Evolutionary conservation across 2,797 vertebrate species (phyloP), one percentile per base, ranked within the genome.

Genomic region (Pelodytes ibericus): DNA sequence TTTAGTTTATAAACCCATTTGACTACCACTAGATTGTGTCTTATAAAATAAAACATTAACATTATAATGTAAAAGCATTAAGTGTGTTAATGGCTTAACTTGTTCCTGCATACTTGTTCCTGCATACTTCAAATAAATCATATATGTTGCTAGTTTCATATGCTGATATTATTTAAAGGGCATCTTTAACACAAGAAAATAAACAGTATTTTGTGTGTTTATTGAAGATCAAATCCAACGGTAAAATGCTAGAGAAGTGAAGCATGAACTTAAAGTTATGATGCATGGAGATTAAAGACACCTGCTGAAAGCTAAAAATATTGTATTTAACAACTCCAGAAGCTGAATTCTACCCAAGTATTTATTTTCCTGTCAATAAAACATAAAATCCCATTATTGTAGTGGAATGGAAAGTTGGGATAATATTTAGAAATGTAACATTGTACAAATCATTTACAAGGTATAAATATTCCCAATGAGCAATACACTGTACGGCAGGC

Each of bases 101-200:
- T n/a, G n/a, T n/a, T n/a, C n/a, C n/a, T n/a, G n/a, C n/a, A n/a
- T n/a, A n/a, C n/a, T n/a, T n/a, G n/a, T n/a, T n/a, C n/a, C n/a
- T n/a, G n/a, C n/a, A n/a, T n/a, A n/a, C n/a, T n/a, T n/a, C n/a
- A 39, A 39, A 57, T 10, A 47, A 66, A 72, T 58, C 36, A 66
- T 59, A 49, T 59, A 71, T 51, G 61, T 71, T 71, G 51, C 9
- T 36, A 56, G 68, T 66, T 77, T 77, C 75, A 66, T 77, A 59
- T 77, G 69, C 62, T 77, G 69, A 77, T 69, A 71, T 66, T 77
- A 77, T 77, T 71, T 77, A 77, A 77, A 77, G 69, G 75, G 61
- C 69, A 77, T 77, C 61, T 77, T 77, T 77, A 77, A 65, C 69
- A 66, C 68, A 72, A 72, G 53, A 15, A 64, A 49, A 61, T 57